Conservation (phyloP, 92 coral and sea anemone genomes). For the Micromussa lordhowensis region DNA sequence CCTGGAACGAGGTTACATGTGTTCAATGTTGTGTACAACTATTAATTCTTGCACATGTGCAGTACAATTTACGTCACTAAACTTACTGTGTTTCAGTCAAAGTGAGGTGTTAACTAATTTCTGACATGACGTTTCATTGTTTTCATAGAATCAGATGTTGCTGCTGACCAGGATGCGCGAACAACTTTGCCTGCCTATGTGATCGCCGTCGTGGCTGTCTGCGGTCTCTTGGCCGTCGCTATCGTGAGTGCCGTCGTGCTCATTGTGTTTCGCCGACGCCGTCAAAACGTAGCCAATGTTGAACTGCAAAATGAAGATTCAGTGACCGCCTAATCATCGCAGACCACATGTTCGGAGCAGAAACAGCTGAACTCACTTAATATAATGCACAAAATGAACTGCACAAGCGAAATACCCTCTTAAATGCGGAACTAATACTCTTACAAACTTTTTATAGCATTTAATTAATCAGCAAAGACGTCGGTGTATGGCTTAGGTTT, state of each 20-base stretch:
- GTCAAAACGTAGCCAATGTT: background rate
- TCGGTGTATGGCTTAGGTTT: background rate
- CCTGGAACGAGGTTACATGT: no score
- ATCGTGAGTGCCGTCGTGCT: background rate
- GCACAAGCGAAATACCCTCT: background rate
- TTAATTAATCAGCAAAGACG: background rate
- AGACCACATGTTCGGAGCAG: background rate
- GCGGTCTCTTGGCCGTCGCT: background rate
- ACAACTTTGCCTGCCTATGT: background rate
- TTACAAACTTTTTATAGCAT: no score
- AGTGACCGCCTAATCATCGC: background rate
- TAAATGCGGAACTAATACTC: background rate
- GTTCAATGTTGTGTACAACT: no score
- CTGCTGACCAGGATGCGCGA: background rate
- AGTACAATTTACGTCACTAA: no score
- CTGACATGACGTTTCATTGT: background rate
- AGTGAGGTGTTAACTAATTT: background rate
- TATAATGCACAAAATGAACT: no score
- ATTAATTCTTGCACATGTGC: no score
- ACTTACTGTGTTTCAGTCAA: no score
- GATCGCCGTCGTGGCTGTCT: background rate
- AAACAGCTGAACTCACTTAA: background rate
- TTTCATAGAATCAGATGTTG: background rate
- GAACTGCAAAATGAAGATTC: background rate
- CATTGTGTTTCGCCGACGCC: background rate